Percentiles rank a stretch among this genome's conserved stretches.
phyloP scores from a whole-genome alignment of 2,797 vertebrate species.

The Xenentodon cancila region DNA sequence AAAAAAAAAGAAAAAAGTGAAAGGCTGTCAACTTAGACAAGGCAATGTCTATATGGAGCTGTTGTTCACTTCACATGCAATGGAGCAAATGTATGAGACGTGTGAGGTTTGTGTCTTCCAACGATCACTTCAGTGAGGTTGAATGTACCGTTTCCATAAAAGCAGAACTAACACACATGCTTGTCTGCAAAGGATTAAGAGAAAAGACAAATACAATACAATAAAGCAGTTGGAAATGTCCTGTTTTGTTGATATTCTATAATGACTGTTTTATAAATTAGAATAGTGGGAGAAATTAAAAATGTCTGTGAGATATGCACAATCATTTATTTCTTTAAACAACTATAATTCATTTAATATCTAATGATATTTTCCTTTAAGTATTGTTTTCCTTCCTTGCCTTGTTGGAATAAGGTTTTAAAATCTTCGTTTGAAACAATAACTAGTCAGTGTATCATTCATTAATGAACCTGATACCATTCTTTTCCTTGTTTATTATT shows the following conservation, averaged over 20 bases:
- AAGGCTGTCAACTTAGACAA: constrained; percentile 22
- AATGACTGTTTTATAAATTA: not conserved
- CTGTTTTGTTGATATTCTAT: not conserved
- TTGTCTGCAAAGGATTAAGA: constrained; percentile 46
- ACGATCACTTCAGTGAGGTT: constrained; percentile 23
- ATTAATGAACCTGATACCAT: too few relatives aligned
- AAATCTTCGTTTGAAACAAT: too few relatives aligned
- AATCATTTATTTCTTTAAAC: not conserved
- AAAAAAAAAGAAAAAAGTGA: constrained; percentile 18
- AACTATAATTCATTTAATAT: not conserved
- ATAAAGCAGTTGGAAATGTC: not conserved
- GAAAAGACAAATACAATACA: constrained; percentile 11
- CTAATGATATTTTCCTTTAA: not conserved
- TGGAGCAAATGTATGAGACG: constrained; percentile 31
- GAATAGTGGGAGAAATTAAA: too few relatives aligned
- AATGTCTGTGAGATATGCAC: not conserved
- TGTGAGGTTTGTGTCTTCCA: constrained; percentile 22
- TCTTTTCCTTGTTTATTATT: too few relatives aligned
- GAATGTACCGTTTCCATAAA: constrained; percentile 29
- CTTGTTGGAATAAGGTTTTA: too few relatives aligned
- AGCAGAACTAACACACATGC: constrained; percentile 41
- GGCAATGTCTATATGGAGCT: constrained; percentile 12
- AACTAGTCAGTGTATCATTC: too few relatives aligned
- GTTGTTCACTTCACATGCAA: constrained; percentile 35
- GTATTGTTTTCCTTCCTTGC: not conserved